Percentiles rank a stretch among this genome's conserved stretches.
These are phyloP conservation scores for Nowickia ferox DNA, from an alignment of 2,888 invertebrate species.

Conservation along the genomic window DNA sequence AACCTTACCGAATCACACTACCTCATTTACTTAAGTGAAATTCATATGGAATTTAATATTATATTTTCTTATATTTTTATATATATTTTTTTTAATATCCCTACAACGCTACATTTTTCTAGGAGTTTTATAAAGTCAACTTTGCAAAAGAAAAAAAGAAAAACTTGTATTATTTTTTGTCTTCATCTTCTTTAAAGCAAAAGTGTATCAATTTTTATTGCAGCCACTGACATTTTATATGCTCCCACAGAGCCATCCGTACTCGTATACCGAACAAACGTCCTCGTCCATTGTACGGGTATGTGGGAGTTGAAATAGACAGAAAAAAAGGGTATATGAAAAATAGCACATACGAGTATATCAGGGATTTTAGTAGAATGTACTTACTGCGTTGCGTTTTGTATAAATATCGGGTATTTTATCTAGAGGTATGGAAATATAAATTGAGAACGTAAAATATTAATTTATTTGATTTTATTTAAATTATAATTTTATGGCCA, in stretches of 20 bases:
- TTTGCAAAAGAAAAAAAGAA: slow-evolving; percentile 14
- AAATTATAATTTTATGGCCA: too few species aligned
- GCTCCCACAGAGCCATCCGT: slow-evolving; percentile 50
- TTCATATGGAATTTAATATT: neutral
- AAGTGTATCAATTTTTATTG: slow-evolving; percentile 69
- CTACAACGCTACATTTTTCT: slow-evolving; percentile 33
- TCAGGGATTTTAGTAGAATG: too few species aligned
- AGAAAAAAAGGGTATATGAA: neutral
- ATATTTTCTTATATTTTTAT: slow-evolving; percentile 33
- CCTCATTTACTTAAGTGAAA: neutral
- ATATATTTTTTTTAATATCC: slow-evolving; percentile 30
- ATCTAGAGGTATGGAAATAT: too few species aligned
- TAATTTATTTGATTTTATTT: too few species aligned
- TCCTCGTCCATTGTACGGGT: neutral
- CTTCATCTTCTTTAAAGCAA: slow-evolving; percentile 11
- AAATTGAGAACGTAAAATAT: too few species aligned
- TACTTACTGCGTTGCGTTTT: too few species aligned
- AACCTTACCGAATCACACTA: neutral
- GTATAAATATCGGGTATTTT: too few species aligned
- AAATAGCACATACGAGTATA: too few species aligned
- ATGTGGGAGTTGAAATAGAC: slow-evolving; percentile 40
- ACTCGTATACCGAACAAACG: neutral
- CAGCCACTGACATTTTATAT: slow-evolving; percentile 69
- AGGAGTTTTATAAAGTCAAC: slow-evolving; percentile 62
- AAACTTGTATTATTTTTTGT: neutral